Evolutionary conservation across 2,113 vertebrate genomes (phyloP), one percentile per base, ranked within the genome.

Genomic region (Oryzias woworae): DNA sequence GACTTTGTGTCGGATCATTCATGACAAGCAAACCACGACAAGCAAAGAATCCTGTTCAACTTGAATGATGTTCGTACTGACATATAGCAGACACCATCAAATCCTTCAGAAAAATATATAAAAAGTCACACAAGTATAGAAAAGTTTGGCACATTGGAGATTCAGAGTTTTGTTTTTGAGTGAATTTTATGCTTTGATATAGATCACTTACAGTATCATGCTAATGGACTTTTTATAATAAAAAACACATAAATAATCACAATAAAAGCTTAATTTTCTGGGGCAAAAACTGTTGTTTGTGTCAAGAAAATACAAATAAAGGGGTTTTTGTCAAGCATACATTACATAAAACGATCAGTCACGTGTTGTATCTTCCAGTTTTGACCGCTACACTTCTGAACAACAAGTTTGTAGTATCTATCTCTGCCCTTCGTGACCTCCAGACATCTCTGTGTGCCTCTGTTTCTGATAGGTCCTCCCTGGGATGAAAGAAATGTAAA

Each of bases 331-430:
- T 28, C 4, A 5, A 26, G 5, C 26, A 26, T 26, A 6, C 5
- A 6, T 36, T 36, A 36, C 8, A 36, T 36, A 8, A 36, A 36
- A 12, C 36, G 36, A 36, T 12, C 36, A 8, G 36, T 36, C 36
- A 86, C 2, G 66, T 91, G 5, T 56, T 89, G 71, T 22, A 91
- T 90, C 4, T 42, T 89, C 92, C 92, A 92, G n/a, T 10, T 67
- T 50, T 92, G 91, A 52, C 73, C 71, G 0, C n/a, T 89, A 80
- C 91, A 92, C 7, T 52, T 50, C 69, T 79, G 81, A 22, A 91
- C 3, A 36, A 88, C 41, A 2, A 89, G 84, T 3, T 63, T 18
- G 77, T 78, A 63, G 7, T 45, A 16, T 8, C 42, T 28, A 2
- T 71, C 16, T 0, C 22, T n/a, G 44, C n/a, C 84, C 20, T 5